Percentiles rank a stretch among this genome's conserved stretches.
Evolutionary conservation across 2,888 invertebrate species (phyloP).

Genomic region (Melanchra persicariae): DNA sequence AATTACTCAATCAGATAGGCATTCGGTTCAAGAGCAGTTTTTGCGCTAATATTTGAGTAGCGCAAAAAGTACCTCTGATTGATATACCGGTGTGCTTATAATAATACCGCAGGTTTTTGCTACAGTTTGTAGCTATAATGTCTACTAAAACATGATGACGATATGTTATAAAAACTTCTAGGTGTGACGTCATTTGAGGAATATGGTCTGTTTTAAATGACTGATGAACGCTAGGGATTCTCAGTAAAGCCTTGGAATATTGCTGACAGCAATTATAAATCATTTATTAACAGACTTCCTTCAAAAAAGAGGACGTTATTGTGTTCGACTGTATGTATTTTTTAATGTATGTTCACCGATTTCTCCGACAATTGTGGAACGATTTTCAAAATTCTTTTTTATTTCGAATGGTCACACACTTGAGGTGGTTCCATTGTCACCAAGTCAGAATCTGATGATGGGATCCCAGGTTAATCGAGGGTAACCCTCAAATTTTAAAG

Average conservation of each 20-base stretch:
- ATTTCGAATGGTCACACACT: no score
- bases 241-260: not conserved
- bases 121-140: slow-evolving; percentile 24
- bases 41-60: slow-evolving; percentile 21
- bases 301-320: no score
- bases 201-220: slow-evolving; percentile 2
- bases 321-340: no score
- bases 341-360: no score
- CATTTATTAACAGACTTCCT: no score
- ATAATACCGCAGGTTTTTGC: slow-evolving; percentile 28
- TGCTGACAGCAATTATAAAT: no score
- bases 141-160: not conserved
- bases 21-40: slow-evolving; percentile 35
- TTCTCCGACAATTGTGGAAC: no score
- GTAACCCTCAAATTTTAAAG: no score
- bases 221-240: not conserved
- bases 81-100: slow-evolving; percentile 33
- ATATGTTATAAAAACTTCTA: not conserved
- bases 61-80: slow-evolving; percentile 38
- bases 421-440: no score
- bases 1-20: slow-evolving; percentile 35
- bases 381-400: no score
- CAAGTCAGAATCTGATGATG: no score
- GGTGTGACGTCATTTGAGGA: slow-evolving; percentile 32
- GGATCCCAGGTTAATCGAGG: no score